Conservation (phyloP, 2,113 vertebrate genomes). For the Acanthisitta chloris region DNA sequence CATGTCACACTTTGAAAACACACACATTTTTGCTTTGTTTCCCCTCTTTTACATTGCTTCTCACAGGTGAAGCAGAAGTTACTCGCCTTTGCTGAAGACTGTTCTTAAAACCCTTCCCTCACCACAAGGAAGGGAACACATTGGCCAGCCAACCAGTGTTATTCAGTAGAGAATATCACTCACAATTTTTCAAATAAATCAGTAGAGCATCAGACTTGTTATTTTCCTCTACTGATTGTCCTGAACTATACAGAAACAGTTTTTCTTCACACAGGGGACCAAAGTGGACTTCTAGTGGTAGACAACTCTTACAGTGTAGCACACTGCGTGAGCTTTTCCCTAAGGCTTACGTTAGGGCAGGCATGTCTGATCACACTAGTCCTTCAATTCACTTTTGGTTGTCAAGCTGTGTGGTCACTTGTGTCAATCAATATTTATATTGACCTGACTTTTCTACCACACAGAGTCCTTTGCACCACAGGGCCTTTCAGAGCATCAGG, state of each 20-base stretch:
- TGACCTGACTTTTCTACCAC: neutral
- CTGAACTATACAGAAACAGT: neutral
- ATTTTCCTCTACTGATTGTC: neutral
- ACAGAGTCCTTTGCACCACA: neutral
- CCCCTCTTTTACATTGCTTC: neutral
- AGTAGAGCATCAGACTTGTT: neutral
- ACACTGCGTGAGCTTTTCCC: neutral
- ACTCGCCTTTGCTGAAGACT: neutral
- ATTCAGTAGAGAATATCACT: neutral
- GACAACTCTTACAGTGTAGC: neutral
- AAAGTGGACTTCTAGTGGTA: neutral
- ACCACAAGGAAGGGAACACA: neutral
- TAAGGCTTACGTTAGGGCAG: neutral
- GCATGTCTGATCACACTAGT: neutral
- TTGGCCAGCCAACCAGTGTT: neutral
- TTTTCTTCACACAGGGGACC: rapidly evolving
- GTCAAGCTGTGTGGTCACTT: neutral
- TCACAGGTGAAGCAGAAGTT: neutral
- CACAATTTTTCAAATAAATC: neutral
- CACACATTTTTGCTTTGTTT: neutral
- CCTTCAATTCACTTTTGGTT: neutral
- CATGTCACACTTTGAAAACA: neutral
- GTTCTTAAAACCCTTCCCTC: neutral
- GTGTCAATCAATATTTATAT: neutral
- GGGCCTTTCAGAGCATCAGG: neutral